Evolutionary conservation across 2,113 vertebrate genomes (phyloP), one percentile per base, ranked within the genome.

Genomic region (Lophius piscatorius): DNA sequence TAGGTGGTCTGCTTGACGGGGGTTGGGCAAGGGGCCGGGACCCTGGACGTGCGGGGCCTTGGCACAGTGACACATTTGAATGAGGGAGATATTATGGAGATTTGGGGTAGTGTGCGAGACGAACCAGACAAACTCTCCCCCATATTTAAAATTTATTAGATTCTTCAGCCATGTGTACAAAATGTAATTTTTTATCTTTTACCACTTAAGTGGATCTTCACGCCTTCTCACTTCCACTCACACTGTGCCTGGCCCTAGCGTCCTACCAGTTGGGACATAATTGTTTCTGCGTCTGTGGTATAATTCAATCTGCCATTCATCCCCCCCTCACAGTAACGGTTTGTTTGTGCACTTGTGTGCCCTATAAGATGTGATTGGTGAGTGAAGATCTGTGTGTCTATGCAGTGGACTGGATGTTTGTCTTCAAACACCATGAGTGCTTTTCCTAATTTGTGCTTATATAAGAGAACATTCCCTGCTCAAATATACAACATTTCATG

Each of bases 241-340:
- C 1, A 3, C 60, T 56, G 51, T 31, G 39, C 48, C 46, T 75
- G 20, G 1, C 72, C 59, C 45, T 65, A n/a, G n/a, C n/a, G n/a
- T n/a, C n/a, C n/a, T 63, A 70, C 70, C 76, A 67, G 76, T 73
- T 50, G 77, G 62, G 62, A 66, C 59, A 76, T 66, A 69, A 72
- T 84, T 88, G 81, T 87, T 89, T 82, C 73, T 78, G 78, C 81
- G 76, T 79, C 78, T 82, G 67, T 76, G 74, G 74, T 80, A 83
- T 87, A 87, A 87, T 88, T 87, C 50, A 87, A 87, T 88, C 72
- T 82, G 67, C 76, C 6, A 67, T 18, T 70, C 63, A 78, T 79
- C 81, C 67, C 58, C n/a, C 41, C 46, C 78, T 74, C 70, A 50
- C 66, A 71, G 73, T 49, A 17, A 70, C 70, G 54, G 55, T 58